Percentiles rank a stretch among this genome's conserved stretches.
Evolutionary conservation across 2,888 invertebrate genomes (phyloP).

Genomic region (Phrixothrix hirtus): DNA sequence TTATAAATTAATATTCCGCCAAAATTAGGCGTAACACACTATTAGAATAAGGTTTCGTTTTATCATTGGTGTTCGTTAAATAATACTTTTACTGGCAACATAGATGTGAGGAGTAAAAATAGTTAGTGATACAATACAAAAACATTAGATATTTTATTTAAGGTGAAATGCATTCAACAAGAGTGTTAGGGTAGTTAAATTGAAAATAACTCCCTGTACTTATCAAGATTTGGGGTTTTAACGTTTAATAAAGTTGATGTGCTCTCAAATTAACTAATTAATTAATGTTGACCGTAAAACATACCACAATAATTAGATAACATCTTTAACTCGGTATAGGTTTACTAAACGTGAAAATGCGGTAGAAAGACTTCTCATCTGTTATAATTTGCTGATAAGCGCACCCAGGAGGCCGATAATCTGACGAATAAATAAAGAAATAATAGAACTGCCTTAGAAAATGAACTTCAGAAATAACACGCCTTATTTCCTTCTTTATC

Average conservation of each 20-base stretch:
- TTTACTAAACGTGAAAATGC: not conserved
- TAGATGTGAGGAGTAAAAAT: too few relatives aligned
- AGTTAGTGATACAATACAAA: too few relatives aligned
- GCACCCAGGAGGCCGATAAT: slow-evolving; percentile 18
- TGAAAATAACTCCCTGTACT: too few relatives aligned
- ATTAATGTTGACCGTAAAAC: not conserved
- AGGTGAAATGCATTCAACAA: too few relatives aligned
- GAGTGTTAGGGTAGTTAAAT: too few relatives aligned
- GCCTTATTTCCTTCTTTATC: slow-evolving; percentile 28
- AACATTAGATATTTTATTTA: too few relatives aligned
- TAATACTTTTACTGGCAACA: too few relatives aligned
- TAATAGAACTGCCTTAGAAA: slow-evolving; percentile 25
- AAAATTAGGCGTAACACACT: too few relatives aligned
- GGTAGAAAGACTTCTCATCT: slow-evolving; percentile 7
- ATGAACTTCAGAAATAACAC: slow-evolving; percentile 24
- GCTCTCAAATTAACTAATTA: not conserved
- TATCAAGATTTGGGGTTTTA: not conserved
- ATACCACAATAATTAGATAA: not conserved
- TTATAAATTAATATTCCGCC: too few relatives aligned
- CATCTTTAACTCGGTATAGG: not conserved
- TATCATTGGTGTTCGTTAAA: too few relatives aligned
- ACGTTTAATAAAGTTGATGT: not conserved
- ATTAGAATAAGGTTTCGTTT: too few relatives aligned
- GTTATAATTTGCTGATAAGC: slow-evolving; percentile 27
- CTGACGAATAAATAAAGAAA: slow-evolving; percentile 26